Conservation (phyloP, 2,888 invertebrate species). For the Ochropleura plecta region DNA sequence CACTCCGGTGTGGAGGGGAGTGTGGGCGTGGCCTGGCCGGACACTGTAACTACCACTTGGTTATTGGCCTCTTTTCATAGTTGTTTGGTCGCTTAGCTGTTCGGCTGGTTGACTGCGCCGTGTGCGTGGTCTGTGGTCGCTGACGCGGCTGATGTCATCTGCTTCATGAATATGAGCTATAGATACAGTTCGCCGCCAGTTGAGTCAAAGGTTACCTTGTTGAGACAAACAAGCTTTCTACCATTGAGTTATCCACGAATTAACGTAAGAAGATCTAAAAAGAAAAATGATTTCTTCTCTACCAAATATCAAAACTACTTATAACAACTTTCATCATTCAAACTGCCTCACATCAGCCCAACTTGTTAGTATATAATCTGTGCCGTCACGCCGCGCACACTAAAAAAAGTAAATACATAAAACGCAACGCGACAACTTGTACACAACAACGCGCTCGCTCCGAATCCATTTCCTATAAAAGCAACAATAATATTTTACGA, state of each 20-base stretch:
- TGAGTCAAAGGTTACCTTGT: background rate
- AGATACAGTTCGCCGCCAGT: background rate
- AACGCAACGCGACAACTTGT: constrained; percentile 1
- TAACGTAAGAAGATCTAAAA: background rate
- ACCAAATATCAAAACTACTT: background rate
- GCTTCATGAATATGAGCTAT: constrained; percentile 12
- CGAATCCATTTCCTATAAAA: constrained; percentile 45
- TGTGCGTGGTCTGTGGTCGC: constrained; percentile 4
- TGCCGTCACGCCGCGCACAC: background rate
- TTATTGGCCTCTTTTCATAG: constrained; percentile 67
- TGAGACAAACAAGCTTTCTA: background rate
- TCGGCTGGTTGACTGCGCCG: constrained; percentile 8
- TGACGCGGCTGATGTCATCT: background rate
- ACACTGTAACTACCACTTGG: constrained; percentile 70
- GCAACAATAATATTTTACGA: constrained; percentile 78
- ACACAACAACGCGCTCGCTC: constrained; percentile 21
- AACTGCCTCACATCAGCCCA: background rate
- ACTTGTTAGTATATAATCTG: background rate
- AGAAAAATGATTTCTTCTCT: background rate
- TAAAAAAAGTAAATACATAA: constrained; percentile 8
- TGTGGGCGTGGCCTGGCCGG: constrained; percentile 65
- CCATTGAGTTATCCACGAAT: background rate
- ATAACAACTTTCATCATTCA: background rate
- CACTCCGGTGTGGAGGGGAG: constrained; percentile 30
- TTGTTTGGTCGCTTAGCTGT: background rate